Evolutionary conservation across 2,888 invertebrate species (phyloP), one percentile per base, ranked within the genome.

Genomic region (Lasius fuliginosus): DNA sequence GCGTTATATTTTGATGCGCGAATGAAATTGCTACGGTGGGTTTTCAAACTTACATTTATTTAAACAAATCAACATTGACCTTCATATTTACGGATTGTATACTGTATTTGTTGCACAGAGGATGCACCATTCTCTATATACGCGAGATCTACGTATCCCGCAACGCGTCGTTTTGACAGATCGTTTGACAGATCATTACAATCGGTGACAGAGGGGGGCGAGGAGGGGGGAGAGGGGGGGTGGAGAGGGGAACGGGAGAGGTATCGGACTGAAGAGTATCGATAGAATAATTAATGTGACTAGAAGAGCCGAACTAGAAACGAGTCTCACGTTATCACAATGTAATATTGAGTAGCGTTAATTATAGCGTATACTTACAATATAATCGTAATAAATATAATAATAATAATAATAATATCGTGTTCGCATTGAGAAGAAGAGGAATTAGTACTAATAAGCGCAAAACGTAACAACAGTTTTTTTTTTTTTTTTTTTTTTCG

Each of bases 11-110:
- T 2, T 6, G 1, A 49, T 18, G 36, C 42, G 75, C 27, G 36
- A 86, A 82, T 81, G 46, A 62, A 83, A 85, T 53, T 62, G 23
- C 49, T 40, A 79, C 62, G 18, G 18, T 93, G 92, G 92, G 93
- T 94, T 94, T 95, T 95, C 90, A 90, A 94, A 94, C 94, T 95
- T 95, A 95, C 94, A 95, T 95, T 95, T 95, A 95, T 95, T 95
- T 94, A 95, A 95, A 95, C 95, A 95, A 95, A 95, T 95, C 94
- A 94, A 94, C 94, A 95, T 94, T 94, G 94, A 95, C 93, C 95
- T 94, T 94, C 94, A 94, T 94, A 94, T 89, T 94, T 95, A 94
- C 93, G 93, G 94, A 94, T 94, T 94, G 92, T 93, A 93, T 94
- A 93, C 92, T 93, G 93, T 93, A 93, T 94, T 92, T 92, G 93